A percentile compares a stretch with the other conserved stretches of the same genome.
Conservation (phyloP, 2,888 invertebrate genomes). For the Cephus sareptanus region DNA sequence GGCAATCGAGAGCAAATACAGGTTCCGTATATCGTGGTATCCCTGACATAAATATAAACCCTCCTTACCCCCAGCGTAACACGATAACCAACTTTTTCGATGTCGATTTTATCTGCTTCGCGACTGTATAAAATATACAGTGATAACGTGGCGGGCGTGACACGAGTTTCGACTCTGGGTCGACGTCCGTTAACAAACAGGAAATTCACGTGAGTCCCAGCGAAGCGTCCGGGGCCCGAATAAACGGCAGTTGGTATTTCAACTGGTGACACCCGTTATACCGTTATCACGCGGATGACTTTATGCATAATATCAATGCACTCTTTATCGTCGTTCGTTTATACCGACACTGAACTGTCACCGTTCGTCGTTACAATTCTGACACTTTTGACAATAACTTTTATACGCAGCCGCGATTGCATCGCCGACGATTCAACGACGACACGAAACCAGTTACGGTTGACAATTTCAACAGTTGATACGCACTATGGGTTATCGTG, state of each 20-base stretch:
- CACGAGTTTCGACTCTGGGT: slow-evolving; percentile 33
- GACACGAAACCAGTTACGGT: neutral
- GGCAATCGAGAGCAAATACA: neutral
- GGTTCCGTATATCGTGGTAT: neutral
- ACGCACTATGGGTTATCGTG: neutral
- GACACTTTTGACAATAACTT: neutral
- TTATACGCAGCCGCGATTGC: neutral
- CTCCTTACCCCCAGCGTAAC: neutral
- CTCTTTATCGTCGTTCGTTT: neutral
- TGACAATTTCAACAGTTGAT: neutral
- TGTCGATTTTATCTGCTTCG: neutral
- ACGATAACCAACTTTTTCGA: neutral
- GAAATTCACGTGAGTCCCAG: neutral
- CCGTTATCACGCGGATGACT: neutral
- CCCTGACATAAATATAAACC: neutral
- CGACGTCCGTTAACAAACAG: slow-evolving; percentile 22
- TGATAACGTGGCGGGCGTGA: slow-evolving; percentile 26
- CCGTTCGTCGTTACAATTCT: neutral
- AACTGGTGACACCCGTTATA: neutral
- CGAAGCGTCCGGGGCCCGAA: neutral
- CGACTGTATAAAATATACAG: slow-evolving; percentile 29
- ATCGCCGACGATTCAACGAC: neutral
- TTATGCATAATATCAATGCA: neutral
- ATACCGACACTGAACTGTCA: neutral
- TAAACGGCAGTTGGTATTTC: neutral